Evolutionary conservation across 2,113 vertebrate species (phyloP).

Genomic region (Peromyscus californicus): DNA sequence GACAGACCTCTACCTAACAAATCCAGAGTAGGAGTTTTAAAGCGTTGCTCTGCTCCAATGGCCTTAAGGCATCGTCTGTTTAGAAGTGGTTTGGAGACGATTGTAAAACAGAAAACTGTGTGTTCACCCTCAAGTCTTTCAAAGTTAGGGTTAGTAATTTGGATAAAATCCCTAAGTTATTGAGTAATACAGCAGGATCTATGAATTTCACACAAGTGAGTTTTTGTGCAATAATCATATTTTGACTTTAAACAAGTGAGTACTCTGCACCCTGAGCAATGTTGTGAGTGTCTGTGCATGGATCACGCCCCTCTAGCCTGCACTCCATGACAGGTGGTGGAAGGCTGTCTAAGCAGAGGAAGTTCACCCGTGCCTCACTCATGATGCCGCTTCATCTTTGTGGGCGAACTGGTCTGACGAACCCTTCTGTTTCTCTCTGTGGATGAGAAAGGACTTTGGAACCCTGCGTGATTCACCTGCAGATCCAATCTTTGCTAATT

Average conservation of each 20-base stretch:
- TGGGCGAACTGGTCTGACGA: constrained; percentile 1
- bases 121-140: not conserved
- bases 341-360: not conserved
- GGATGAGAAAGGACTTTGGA: not conserved
- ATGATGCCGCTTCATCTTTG: not conserved
- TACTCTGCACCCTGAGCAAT: constrained; percentile 9
- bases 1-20: not conserved
- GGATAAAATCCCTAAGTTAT: not conserved
- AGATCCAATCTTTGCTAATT: not conserved
- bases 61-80: not conserved
- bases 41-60: not conserved
- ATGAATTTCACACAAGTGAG: not conserved
- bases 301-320: not conserved
- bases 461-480: not conserved
- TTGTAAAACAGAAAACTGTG: not conserved
- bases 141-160: not conserved
- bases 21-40: not conserved
- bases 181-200: not conserved
- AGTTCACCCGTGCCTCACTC: constrained; percentile 2
- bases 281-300: not conserved
- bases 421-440: not conserved
- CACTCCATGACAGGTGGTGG: not conserved
- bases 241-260: constrained; percentile 24
- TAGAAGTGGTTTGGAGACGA: not conserved
- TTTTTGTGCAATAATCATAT: not conserved